Evolutionary conservation across 2,888 invertebrate genomes (phyloP).

Genomic region (Hyposoter dolosus): DNA sequence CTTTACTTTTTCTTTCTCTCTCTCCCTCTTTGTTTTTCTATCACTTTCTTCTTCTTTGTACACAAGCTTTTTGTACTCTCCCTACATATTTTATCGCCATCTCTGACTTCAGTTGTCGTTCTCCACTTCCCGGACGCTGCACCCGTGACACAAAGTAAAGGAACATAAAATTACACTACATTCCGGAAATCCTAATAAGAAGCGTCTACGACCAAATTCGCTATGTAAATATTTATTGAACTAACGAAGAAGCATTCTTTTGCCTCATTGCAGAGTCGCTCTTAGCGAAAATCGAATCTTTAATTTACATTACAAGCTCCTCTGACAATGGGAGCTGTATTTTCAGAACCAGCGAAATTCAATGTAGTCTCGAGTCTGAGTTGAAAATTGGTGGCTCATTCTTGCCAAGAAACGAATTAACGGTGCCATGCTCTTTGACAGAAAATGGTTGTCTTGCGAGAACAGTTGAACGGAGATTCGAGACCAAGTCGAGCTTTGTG

Average conservation of each 20-base stretch:
- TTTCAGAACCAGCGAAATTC: neutral
- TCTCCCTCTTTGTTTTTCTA: neutral
- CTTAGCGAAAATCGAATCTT: neutral
- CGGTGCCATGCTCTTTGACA: neutral
- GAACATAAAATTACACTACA: conserved; percentile 26
- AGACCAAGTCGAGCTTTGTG: neutral
- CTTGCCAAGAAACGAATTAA: neutral
- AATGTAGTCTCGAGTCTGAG: neutral
- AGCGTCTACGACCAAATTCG: neutral
- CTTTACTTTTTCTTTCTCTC: conserved; percentile 2
- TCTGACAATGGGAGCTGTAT: neutral
- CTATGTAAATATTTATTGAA: conserved; percentile 20
- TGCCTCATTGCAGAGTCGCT: conserved; percentile 20
- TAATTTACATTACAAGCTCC: neutral
- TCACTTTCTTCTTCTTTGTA: conserved; percentile 5
- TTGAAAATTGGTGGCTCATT: neutral
- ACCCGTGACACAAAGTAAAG: neutral
- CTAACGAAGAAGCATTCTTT: conserved; percentile 16
- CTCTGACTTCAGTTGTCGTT: conserved; percentile 1
- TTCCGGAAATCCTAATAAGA: neutral
- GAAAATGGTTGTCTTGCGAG: too few relatives aligned
- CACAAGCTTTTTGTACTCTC: neutral
- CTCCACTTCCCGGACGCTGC: neutral
- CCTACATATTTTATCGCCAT: conserved; percentile 17
- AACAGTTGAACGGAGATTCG: too few relatives aligned